Percentiles rank a stretch among this genome's conserved stretches.
phyloP scores from a whole-genome alignment of 2,113 vertebrate species.

The Anser cygnoides region DNA sequence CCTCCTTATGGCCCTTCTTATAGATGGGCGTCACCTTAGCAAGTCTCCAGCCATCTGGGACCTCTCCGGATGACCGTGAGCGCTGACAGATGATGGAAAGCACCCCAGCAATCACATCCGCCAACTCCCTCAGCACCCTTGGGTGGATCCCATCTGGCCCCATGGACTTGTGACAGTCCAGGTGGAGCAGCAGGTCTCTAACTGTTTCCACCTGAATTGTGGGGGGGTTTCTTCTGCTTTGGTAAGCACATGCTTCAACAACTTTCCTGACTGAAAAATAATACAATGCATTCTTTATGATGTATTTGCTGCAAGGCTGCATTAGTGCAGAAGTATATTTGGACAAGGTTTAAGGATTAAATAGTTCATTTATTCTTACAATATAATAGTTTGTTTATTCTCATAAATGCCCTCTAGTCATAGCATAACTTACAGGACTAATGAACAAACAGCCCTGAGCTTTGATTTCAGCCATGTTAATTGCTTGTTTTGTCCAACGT shows the following conservation, averaged over 20 bases:
- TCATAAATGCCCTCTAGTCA: not conserved
- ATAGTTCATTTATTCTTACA: not conserved
- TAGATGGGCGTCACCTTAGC: too few relatives aligned
- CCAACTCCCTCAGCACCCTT: too few relatives aligned
- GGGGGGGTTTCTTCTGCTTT: not conserved
- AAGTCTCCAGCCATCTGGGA: too few relatives aligned
- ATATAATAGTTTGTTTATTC: not conserved
- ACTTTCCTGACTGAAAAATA: not conserved
- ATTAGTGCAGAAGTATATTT: not conserved
- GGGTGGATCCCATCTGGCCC: too few relatives aligned
- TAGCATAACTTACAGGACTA: accelerated
- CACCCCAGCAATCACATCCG: too few relatives aligned
- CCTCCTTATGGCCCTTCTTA: too few relatives aligned
- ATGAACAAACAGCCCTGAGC: not conserved
- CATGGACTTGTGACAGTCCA: too few relatives aligned
- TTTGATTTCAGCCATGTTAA: not conserved
- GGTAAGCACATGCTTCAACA: not conserved
- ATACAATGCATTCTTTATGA: not conserved
- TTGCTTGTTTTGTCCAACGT: not conserved
- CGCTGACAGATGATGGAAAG: too few relatives aligned
- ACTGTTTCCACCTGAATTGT: too few relatives aligned
- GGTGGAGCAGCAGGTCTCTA: too few relatives aligned
- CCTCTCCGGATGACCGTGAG: too few relatives aligned
- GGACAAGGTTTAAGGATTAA: not conserved
- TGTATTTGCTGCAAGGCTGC: not conserved